A percentile compares a stretch with the other conserved stretches of the same genome.
These are phyloP conservation scores for Myiozetetes cayanensis DNA, from an alignment of 2,113 vertebrate genomes.

Conservation along the genomic window DNA sequence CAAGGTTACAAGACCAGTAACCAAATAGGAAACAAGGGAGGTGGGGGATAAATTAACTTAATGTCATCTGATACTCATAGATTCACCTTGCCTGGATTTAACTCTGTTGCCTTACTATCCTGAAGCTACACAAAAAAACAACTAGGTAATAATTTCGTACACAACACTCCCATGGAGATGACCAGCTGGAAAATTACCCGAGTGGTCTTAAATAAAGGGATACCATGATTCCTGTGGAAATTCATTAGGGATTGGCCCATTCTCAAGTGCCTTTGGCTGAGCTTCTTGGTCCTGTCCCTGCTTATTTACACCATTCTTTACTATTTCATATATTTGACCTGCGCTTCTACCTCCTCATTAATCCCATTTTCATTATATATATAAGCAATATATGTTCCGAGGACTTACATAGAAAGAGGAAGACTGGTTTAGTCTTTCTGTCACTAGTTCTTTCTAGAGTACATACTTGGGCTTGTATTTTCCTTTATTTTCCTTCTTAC, in stretches of 20 bases:
- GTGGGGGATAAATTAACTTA: neutral
- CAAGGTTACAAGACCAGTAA: neutral
- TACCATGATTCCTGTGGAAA: neutral
- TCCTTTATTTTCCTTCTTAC: neutral
- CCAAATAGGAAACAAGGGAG: fast-evolving
- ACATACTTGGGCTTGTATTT: neutral
- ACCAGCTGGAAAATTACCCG: neutral
- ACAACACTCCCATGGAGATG: neutral
- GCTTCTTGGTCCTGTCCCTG: neutral
- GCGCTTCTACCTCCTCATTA: neutral
- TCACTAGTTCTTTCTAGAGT: neutral
- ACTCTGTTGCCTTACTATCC: neutral
- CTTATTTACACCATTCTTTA: neutral
- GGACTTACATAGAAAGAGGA: neutral
- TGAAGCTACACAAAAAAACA: neutral
- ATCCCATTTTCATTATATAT: neutral
- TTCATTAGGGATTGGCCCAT: neutral
- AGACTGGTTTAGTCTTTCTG: neutral
- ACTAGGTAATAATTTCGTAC: neutral
- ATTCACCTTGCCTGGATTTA: neutral
- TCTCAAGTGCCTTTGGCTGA: neutral
- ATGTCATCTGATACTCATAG: neutral
- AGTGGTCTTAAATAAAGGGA: neutral
- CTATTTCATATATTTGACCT: neutral
- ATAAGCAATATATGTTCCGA: neutral